Percentiles rank a stretch among this genome's conserved stretches.
phyloP scores from a whole-genome alignment of 2,113 vertebrate genomes.

The Xiphorhynchus elegans region DNA sequence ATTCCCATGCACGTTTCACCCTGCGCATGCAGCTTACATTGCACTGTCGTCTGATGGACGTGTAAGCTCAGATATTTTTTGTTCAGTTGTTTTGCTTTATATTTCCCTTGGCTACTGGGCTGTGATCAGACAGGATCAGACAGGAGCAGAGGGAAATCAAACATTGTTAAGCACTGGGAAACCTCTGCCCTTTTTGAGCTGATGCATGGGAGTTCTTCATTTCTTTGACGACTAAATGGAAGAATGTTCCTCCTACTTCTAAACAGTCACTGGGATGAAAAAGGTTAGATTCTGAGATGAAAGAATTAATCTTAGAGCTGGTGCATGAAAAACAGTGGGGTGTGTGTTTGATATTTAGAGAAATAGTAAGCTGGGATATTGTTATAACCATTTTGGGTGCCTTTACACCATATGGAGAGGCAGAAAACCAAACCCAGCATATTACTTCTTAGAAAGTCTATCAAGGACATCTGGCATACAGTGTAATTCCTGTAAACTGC shows the following conservation, averaged over 20 bases:
- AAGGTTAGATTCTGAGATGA: neutral
- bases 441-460: neutral
- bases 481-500: neutral
- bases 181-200: neutral
- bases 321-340: neutral
- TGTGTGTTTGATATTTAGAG: neutral
- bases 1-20: neutral
- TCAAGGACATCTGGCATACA: neutral
- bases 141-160: neutral
- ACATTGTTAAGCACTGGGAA: neutral
- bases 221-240: neutral
- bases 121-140: neutral
- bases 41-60: neutral
- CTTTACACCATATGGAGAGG: neutral
- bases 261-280: neutral
- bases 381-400: neutral
- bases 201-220: neutral
- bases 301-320: neutral
- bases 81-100: neutral
- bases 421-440: neutral
- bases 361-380: neutral
- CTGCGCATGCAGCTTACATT: neutral
- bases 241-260: neutral
- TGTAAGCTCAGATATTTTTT: neutral
- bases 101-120: neutral